phyloP scores from a whole-genome alignment of 2,797 vertebrate species.

The Arnoldichthys spilopterus region DNA sequence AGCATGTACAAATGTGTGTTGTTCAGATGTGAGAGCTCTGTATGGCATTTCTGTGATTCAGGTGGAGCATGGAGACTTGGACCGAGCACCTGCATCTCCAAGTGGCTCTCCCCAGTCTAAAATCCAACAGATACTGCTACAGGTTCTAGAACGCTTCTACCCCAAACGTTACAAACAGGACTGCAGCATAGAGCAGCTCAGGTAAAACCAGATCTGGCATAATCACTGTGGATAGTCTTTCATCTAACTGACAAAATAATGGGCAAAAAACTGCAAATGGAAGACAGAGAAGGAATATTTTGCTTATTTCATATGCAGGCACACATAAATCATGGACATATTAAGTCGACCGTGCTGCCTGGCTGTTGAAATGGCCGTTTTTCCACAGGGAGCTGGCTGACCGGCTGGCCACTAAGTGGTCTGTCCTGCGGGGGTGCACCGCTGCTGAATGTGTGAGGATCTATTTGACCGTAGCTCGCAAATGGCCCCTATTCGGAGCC shows the following conservation, averaged over 20 bases:
- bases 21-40: conserved; percentile 25
- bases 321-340: background rate
- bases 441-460: conserved; percentile 89
- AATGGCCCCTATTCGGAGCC: conserved; percentile 93
- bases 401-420: conserved; percentile 86
- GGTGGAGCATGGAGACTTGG: conserved; percentile 92
- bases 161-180: conserved; percentile 90
- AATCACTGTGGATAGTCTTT: background rate
- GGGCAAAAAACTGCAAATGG: background rate
- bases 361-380: background rate
- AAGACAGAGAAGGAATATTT: background rate
- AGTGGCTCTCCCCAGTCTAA: conserved; percentile 77
- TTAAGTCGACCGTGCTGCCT: background rate
- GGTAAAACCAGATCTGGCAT: conserved; percentile 70
- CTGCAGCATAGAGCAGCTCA: conserved; percentile 84
- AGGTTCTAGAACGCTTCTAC: conserved; percentile 91
- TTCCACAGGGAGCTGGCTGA: conserved; percentile 83
- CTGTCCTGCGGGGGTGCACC: conserved; percentile 86
- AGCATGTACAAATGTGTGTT: conserved; percentile 2
- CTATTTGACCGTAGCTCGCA: conserved; percentile 91
- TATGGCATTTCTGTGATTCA: conserved; percentile 57
- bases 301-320: background rate
- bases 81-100: conserved; percentile 76
- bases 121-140: conserved; percentile 88
- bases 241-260: background rate